Base-by-base conservation (phyloP, 2,113 vertebrate genomes). In the Notothenia rossii region DNA sequence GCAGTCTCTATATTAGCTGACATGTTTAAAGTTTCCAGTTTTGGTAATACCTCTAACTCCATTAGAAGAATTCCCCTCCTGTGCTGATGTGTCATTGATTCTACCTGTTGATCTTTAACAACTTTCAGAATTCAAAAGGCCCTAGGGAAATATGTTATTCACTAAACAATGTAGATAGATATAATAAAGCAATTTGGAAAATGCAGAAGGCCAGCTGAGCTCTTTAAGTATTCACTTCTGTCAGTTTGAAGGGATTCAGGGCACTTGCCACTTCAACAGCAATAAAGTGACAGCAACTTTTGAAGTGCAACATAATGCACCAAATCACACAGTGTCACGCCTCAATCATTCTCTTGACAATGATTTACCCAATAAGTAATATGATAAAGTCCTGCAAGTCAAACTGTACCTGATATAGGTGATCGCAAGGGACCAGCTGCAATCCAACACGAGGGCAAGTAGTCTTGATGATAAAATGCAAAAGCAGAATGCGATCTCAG, bases 391-490 rank as follows among this genome's bases (percentile, higher is more conserved):
- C 70, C 25, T 88, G 69, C 33, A 67, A 85, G 76, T 79, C 84
- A 92, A 92, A 94, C 93, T 86, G 74, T 95, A 96, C 95, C 95
- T 96, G 93, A 84, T 84, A 58, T 74, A 94, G 91, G 92, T 92
- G 81, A 86, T 81, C 81, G 75, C 86, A 84, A 77, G 87, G 72
- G 74, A 88, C 75, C 90, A 93, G 94, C 91, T 94, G 93, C 94
- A 90, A 89, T 89, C 91, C 92, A 91, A 82, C 93, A 94, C 89
- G 91, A 93, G 86, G 87, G 89, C 81, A 89, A 90, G 82, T 51
- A 88, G 85, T 86, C 76, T 91, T 22, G 84, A 91, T 81, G 70
- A 83, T 72, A 75, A 90, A 91, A 90, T 77, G 85, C 60, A 88
- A 86, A 89, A 87, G 79, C 83, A 79, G 65, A 87, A 86, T 77